These are phyloP conservation scores for Tachypleus tridentatus DNA, from an alignment of 1,140 invertebrate species.

Conservation along the genomic window DNA sequence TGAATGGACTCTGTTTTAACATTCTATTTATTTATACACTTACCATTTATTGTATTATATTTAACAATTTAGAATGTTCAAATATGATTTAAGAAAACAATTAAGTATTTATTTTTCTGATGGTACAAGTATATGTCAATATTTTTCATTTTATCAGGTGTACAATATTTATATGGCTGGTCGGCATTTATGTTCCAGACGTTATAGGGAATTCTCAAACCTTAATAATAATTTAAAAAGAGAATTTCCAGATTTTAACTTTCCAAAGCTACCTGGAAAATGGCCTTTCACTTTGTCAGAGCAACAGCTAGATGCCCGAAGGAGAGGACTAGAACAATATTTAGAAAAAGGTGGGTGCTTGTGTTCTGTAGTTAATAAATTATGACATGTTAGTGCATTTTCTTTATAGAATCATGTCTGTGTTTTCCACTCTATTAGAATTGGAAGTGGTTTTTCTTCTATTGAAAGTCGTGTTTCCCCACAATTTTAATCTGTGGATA, in stretches of 20 bases:
- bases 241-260: conserved; percentile 94
- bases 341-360: conserved; percentile 60
- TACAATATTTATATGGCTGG: conserved; percentile 99
- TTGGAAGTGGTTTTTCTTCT: neutral
- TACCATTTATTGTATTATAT: no score
- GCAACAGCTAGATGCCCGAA: conserved; percentile 86
- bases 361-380: neutral
- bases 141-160: conserved; percentile 38
- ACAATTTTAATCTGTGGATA: no score
- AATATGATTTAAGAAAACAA: no score
- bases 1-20: no score
- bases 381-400: no score
- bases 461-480: no score
- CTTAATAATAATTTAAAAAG: conserved; percentile 82
- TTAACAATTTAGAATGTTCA: no score
- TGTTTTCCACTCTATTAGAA: neutral
- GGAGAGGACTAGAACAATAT: conserved; percentile 91
- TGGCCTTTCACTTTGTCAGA: conserved; percentile 95
- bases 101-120: no score
- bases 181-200: conserved; percentile 83
- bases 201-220: conserved; percentile 90
- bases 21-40: no score
- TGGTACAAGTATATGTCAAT: no score
- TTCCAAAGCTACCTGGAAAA: conserved; percentile 96
- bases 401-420: no score